Evolutionary conservation across 2,797 vertebrate genomes (phyloP), one percentile per base, ranked within the genome.

Genomic region (Falco berigora): DNA sequence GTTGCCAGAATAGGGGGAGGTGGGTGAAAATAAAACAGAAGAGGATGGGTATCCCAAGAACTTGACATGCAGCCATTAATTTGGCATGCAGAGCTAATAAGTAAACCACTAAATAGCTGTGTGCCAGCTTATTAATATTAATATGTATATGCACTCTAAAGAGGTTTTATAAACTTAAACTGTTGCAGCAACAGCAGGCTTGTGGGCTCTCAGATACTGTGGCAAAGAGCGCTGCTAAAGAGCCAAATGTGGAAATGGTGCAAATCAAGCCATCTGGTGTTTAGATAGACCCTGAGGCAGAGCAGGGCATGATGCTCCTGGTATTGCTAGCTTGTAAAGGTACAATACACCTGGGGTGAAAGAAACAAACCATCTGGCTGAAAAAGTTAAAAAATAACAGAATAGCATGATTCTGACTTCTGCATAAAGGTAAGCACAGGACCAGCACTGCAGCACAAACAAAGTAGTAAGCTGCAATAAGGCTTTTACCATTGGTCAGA

Each of bases 341-440:
- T 59, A 61, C 1, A 2, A 58, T 53, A 49, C 20, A 42, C 12
- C 24, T 55, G n/a, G 12, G 19, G 0, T 1, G 34, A 81, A 72
- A 22, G 18, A 64, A 92, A 53, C 0, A 4, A 77, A 67, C 3
- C 3, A 18, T 49, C 46, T 75, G 18, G 2, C 36, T 53, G 50
- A 56, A 89, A 91, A 72, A 28, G 58, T 52, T 72, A 24, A 84
- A 88, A 67, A 77, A 19, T 14, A 74, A 19, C 8, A 6, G 14
- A 52, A 38, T 2, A 40, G 44, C 10, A 8, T 0, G 0, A 18
- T 66, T 88, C 55, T 64, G 42, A 52, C 0, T 1, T 44, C 40
- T 72, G 40, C 0, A 0, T 25, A 64, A 86, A 16, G 30, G 30
- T 34, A 72, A 68, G n/a, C 0, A 0, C 28, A 62, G 42, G 78